Base-by-base conservation (phyloP, 64 coral and sea anemone genomes). In the Montipora foliosa region DNA sequence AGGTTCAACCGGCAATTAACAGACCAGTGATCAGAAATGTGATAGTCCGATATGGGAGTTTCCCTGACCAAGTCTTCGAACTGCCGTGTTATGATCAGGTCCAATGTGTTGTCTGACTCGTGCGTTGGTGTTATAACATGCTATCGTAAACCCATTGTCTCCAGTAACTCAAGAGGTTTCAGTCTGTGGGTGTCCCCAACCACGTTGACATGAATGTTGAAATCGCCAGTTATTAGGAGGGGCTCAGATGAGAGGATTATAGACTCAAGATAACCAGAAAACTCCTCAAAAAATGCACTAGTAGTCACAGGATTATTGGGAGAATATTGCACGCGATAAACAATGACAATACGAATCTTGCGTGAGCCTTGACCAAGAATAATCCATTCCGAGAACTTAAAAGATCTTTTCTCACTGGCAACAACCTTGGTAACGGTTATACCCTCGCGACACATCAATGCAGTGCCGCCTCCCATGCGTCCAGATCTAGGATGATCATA, bases 211-310 rank as follows among this genome's bases (percentile, higher is more conserved):
- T 29, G 29, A 29, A 29, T 29, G 29, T 29, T 29, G 29, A 29
- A 29, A 29, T 29, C 29, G 29, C 29, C 29, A 29, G 52, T 55
- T 55, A 55, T 55, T 55, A 3, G 52, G 52, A 55, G 52, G 52
- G 82, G 89, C 76, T 92, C 94, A 61, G 89, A 87, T 79, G 94
- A 95, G 14, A 95, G 92, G 22, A 93, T 93, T n/a, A 93, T 81
- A 15, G 92, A 93, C 84, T 93, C 92, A 55, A 88, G 50, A 72
- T 88, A 93, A 69, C 88, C 83, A 80, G 92, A 81, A 79, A 93
- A 93, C 64, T 93, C 92, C 53, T 87, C 83, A 76, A 93, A 92
- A 61, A 93, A 93, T 15, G 76, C 73, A 87, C 91, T 53, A 46
- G 50, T 52, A 70, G 82, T 78, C 81, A 93, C 91, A 87, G 91